A percentile compares a stretch with the other conserved stretches of the same genome.
Conservation (phyloP, 2,888 invertebrate species). For the Eurytoma californica region DNA sequence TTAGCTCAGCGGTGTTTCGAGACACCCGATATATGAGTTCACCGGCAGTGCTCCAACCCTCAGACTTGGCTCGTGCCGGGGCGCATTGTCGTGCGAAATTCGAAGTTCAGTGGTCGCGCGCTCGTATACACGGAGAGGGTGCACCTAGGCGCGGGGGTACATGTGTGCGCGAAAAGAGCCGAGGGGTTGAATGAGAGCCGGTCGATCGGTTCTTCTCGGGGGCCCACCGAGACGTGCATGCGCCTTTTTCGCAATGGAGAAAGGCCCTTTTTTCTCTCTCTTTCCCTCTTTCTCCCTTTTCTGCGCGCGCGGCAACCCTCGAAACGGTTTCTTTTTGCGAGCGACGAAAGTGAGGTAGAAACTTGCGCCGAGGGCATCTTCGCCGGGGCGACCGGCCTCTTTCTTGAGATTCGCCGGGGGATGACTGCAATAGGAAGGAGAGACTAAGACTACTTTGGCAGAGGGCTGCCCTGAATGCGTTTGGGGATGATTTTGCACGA, state of each 20-base stretch:
- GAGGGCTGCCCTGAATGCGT: neutral
- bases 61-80: conserved; percentile 72
- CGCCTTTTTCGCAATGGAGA: conserved; percentile 38
- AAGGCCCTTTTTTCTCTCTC: conserved; percentile 14
- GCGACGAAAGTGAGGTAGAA: too few species aligned
- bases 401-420: conserved; percentile 39
- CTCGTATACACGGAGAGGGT: neutral
- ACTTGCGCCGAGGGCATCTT: neutral
- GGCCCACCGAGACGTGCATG: neutral
- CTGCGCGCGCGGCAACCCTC: neutral
- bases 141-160: neutral
- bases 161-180: conserved; percentile 13
- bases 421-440: conserved; percentile 29
- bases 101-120: conserved; percentile 52
- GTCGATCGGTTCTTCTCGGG: conserved; percentile 26
- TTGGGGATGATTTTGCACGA: conserved; percentile 35
- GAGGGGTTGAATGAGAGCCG: conserved; percentile 37
- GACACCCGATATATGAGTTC: conserved; percentile 35
- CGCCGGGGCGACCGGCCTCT: conserved; percentile 29
- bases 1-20: too few species aligned
- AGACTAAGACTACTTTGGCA: conserved; percentile 29
- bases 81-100: conserved; percentile 66
- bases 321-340: neutral
- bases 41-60: conserved; percentile 57
- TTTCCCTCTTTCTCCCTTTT: conserved; percentile 7